Conservation (phyloP, 2,888 invertebrate genomes). For the Dicycla oo region DNA sequence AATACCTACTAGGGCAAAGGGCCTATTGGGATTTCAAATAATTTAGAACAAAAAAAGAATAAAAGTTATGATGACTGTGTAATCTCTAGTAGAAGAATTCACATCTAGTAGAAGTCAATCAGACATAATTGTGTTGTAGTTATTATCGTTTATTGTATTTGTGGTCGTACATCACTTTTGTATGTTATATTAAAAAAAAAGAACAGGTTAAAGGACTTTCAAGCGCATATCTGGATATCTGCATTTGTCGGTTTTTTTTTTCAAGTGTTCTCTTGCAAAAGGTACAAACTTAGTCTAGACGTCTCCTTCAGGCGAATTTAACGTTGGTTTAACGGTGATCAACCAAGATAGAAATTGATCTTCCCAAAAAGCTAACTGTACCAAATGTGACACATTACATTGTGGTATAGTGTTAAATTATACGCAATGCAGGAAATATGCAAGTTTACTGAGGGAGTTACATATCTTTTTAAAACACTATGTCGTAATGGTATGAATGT, state of each 20-base stretch:
- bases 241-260: background rate
- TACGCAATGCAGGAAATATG: background rate
- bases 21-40: no score
- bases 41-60: no score
- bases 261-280: background rate
- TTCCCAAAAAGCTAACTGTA: constrained; percentile 18
- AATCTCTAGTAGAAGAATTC: no score
- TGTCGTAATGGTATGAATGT: background rate
- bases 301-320: constrained; percentile 32
- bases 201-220: background rate
- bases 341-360: constrained; percentile 31
- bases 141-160: no score
- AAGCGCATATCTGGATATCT: background rate
- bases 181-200: no score
- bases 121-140: no score
- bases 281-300: background rate
- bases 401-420: background rate
- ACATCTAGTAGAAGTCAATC: no score
- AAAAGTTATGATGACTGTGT: no score
- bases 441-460: background rate
- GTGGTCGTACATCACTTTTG: no score
- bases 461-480: background rate
- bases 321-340: constrained; percentile 14
- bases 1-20: no score
- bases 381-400: constrained; percentile 14